These are phyloP conservation scores for Apodemus agrarius DNA, from an alignment of 2,797 vertebrate genomes.

Conservation along the genomic window DNA sequence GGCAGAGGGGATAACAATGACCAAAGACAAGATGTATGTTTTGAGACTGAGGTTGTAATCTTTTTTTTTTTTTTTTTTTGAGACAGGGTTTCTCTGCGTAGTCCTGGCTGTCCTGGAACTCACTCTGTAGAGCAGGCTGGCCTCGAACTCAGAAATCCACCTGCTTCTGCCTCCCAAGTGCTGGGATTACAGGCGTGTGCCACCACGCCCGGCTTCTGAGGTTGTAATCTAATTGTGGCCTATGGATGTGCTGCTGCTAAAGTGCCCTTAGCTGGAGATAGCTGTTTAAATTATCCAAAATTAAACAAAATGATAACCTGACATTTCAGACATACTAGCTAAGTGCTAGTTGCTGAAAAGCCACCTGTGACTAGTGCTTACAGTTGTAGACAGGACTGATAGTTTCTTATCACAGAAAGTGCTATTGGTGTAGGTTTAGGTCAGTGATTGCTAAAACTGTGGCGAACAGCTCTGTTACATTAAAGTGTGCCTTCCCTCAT, in stretches of 20 bases:
- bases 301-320: constrained; percentile 36
- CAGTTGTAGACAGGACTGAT: neutral
- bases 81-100: too few relatives aligned
- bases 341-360: neutral
- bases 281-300: constrained; percentile 50
- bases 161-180: too few relatives aligned
- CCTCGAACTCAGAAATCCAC: too few relatives aligned
- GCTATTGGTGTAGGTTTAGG: neutral
- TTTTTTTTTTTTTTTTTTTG: too few relatives aligned
- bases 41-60: neutral
- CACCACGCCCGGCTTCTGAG: too few relatives aligned
- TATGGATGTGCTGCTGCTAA: neutral
- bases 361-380: neutral
- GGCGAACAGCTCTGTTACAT: neutral
- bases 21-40: constrained; percentile 22
- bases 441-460: neutral
- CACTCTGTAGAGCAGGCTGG: too few relatives aligned
- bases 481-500: neutral
- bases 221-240: neutral
- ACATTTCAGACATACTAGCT: neutral
- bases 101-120: too few relatives aligned
- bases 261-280: neutral
- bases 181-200: too few relatives aligned
- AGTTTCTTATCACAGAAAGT: constrained; percentile 16
- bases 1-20: neutral